Evolutionary conservation across 1,140 invertebrate genomes (phyloP).

Genomic region (Hylyphantes graminicola): DNA sequence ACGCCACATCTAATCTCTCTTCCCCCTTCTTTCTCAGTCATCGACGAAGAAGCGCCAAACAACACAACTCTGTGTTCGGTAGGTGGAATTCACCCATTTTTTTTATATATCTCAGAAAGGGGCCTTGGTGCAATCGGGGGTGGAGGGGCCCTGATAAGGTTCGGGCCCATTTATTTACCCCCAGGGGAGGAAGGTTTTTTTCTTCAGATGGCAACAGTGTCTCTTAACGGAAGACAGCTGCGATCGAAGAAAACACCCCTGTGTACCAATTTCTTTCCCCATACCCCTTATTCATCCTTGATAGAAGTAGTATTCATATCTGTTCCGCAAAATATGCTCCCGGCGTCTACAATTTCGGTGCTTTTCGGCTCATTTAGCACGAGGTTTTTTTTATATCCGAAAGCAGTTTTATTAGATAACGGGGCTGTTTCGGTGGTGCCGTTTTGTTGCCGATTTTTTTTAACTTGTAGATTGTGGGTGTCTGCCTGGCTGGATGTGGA

Average conservation of each 20-base stretch:
- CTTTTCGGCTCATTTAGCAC: constrained; percentile 57
- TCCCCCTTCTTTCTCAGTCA: no score
- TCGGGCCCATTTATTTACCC: constrained; percentile 59
- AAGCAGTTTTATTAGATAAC: constrained; percentile 59
- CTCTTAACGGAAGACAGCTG: constrained; percentile 57
- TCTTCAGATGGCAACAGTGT: constrained; percentile 43
- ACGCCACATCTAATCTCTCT: no score
- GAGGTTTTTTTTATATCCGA: constrained; percentile 9
- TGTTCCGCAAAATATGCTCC: constrained; percentile 47
- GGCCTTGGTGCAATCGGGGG: constrained; percentile 35
- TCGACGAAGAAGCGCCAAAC: no score
- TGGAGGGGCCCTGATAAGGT: constrained; percentile 58
- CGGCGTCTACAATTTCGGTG: constrained; percentile 56
- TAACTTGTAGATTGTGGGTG: constrained; percentile 30
- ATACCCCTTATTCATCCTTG: constrained; percentile 38
- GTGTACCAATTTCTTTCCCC: constrained; percentile 18
- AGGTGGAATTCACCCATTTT: no score
- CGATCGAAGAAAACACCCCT: constrained; percentile 44
- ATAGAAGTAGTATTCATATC: constrained; percentile 55
- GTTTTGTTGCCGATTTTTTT: background rate
- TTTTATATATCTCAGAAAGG: no score
- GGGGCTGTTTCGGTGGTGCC: background rate
- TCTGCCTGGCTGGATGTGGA: constrained; percentile 3
- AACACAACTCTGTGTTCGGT: no score
- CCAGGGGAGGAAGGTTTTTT: constrained; percentile 41